phyloP scores from a whole-genome alignment of 1,140 invertebrate genomes.

The Drosophila micromelanica region DNA sequence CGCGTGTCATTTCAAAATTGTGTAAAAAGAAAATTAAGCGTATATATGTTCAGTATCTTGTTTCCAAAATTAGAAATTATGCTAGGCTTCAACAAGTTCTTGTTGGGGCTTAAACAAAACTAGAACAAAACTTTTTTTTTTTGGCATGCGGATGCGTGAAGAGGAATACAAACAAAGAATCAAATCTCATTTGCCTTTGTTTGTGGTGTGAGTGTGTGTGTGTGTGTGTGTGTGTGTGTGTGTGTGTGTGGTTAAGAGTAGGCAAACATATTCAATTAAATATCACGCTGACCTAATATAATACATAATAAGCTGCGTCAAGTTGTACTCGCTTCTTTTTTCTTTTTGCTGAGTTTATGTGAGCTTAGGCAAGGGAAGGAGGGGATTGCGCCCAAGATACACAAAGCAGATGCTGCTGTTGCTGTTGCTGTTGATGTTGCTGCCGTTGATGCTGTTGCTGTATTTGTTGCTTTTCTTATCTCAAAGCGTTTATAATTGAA shows the following conservation, averaged over 20 bases:
- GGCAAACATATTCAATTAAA: conserved; percentile 61
- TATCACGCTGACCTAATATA: conserved; percentile 44
- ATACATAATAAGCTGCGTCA: conserved; percentile 44
- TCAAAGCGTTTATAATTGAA: conserved; percentile 69
- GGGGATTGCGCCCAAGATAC: conserved; percentile 4
- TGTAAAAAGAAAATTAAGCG: no score
- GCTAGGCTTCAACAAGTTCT: no score
- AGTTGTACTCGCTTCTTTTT: conserved; percentile 30
- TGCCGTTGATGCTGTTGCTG: conserved; percentile 20
- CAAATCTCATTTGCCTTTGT: conserved; percentile 19
- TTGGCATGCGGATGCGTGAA: neutral
- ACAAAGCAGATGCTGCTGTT: conserved; percentile 13
- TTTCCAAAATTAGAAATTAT: no score
- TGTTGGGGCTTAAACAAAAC: neutral
- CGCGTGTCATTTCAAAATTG: no score
- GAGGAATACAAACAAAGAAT: conserved; percentile 5
- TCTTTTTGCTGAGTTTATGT: neutral
- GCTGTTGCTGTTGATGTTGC: conserved; percentile 2
- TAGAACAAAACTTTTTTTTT: neutral
- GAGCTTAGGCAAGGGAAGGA: neutral
- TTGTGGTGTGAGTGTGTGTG: conserved; percentile 4
- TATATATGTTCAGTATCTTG: no score
- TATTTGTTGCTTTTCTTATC: conserved; percentile 43
- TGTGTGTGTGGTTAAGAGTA: conserved; percentile 17
- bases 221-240: conserved; percentile 15